These are phyloP conservation scores for Panopea generosa DNA, from an alignment of 2,888 invertebrate genomes.

Conservation along the genomic window DNA sequence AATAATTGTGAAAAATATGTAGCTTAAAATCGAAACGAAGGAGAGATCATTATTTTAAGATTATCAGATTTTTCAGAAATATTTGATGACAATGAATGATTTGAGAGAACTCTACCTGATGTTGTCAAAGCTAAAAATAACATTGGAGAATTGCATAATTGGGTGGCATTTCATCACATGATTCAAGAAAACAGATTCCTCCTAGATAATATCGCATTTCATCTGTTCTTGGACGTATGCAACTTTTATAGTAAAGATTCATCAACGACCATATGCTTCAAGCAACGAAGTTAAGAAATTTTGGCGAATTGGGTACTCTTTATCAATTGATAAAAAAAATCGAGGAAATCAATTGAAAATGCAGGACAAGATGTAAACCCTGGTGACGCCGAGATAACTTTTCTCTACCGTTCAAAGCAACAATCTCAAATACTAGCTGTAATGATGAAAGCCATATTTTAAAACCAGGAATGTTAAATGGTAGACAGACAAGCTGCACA, in stretches of 20 bases:
- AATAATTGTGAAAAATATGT: too few relatives aligned
- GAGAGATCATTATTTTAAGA: too few relatives aligned
- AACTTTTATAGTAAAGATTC: conserved; percentile 7
- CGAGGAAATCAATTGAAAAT: background rate
- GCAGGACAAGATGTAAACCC: background rate
- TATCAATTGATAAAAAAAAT: conserved; percentile 34
- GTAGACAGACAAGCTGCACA: background rate
- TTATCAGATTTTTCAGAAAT: too few relatives aligned
- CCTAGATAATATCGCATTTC: conserved; percentile 11
- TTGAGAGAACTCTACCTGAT: too few relatives aligned
- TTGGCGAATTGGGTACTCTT: conserved; percentile 41
- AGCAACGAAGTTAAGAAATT: conserved; percentile 21
- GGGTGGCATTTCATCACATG: background rate
- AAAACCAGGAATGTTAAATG: conserved; percentile 6
- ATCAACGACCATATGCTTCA: background rate
- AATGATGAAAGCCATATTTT: background rate
- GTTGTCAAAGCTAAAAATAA: background rate
- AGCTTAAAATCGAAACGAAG: too few relatives aligned
- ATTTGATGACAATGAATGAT: too few relatives aligned
- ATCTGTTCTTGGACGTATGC: conserved; percentile 18
- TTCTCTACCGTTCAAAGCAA: conserved; percentile 17
- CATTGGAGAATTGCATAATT: conserved; percentile 3
- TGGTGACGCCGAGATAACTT: conserved; percentile 5
- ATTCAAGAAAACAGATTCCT: conserved; percentile 1
- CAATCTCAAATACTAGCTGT: background rate